phyloP scores from a whole-genome alignment of 2,797 vertebrate species.

The Myoxocephalus aenaeus region DNA sequence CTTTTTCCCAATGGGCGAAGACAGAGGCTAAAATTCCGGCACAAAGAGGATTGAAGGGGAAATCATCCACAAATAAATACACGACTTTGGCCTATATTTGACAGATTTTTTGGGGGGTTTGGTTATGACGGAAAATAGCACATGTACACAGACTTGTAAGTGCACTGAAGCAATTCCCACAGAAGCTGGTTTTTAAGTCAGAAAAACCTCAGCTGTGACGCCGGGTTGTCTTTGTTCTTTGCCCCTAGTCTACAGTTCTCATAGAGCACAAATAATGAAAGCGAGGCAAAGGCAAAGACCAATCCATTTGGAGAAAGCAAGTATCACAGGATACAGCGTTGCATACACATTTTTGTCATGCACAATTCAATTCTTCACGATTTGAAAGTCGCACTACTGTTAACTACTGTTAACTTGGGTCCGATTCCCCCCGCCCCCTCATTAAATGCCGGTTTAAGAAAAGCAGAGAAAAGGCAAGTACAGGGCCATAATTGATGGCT shows the following conservation, averaged over 20 bases:
- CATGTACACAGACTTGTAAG: conserved; percentile 66
- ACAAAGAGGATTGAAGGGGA: conserved; percentile 56
- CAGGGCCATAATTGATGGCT: conserved; percentile 76
- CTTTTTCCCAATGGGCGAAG: conserved; percentile 57
- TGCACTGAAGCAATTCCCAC: conserved; percentile 67
- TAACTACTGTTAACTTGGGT: conserved; percentile 18
- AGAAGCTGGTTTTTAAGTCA: conserved; percentile 71
- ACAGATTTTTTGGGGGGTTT: conserved; percentile 64
- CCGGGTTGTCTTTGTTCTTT: conserved; percentile 70
- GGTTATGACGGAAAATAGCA: conserved; percentile 67
- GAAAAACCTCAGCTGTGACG: conserved; percentile 74
- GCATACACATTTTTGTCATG: conserved; percentile 38
- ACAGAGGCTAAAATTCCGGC: conserved; percentile 57
- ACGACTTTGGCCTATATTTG: conserved; percentile 77
- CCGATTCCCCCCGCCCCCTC: background rate
- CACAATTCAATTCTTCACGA: conserved; percentile 38
- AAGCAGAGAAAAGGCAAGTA: conserved; percentile 54
- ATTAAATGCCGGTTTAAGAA: conserved; percentile 48
- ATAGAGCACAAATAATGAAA: conserved; percentile 56
- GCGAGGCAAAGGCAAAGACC: conserved; percentile 52
- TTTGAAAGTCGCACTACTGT: conserved; percentile 21
- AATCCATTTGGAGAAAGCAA: conserved; percentile 43
- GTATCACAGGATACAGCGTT: conserved; percentile 26
- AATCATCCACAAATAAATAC: conserved; percentile 62
- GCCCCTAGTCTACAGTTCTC: conserved; percentile 60